phyloP scores from a whole-genome alignment of 1,140 invertebrate genomes.

The Drosophila pallidifrons region DNA sequence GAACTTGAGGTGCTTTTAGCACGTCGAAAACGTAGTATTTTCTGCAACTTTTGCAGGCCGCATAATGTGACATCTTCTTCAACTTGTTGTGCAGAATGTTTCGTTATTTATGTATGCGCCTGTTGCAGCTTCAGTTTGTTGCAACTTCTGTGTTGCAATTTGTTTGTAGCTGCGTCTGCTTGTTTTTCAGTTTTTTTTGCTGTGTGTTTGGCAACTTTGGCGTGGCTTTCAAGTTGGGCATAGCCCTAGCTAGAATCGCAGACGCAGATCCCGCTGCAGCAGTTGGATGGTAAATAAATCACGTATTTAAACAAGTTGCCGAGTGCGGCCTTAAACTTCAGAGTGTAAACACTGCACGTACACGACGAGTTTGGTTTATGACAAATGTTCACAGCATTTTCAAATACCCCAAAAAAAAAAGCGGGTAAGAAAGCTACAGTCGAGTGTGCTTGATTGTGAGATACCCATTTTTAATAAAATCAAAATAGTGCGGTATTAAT shows the following conservation, averaged over 20 bases:
- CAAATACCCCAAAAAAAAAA: conserved; percentile 29
- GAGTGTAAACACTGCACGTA: conserved; percentile 76
- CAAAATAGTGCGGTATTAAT: too few species aligned
- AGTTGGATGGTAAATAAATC: conserved; percentile 78
- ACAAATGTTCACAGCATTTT: conserved; percentile 67
- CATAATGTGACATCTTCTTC: conserved; percentile 77
- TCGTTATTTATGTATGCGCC: conserved; percentile 79
- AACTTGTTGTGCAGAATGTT: conserved; percentile 67
- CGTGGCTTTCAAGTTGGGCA: conserved; percentile 40
- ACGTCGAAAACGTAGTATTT: conserved; percentile 69
- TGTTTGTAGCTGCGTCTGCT: conserved; percentile 44
- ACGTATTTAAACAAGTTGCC: conserved; percentile 81
- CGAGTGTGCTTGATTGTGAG: neutral
- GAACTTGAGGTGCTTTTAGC: conserved; percentile 47
- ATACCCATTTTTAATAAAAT: too few species aligned
- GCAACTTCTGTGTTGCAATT: conserved; percentile 72
- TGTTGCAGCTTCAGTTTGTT: conserved; percentile 62
- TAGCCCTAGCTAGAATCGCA: conserved; percentile 23
- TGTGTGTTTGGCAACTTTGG: conserved; percentile 60
- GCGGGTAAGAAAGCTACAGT: neutral
- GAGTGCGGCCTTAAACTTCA: conserved; percentile 59
- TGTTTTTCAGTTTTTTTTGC: conserved; percentile 27
- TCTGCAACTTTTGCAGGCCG: conserved; percentile 59
- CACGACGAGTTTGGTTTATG: conserved; percentile 78
- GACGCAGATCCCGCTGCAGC: conserved; percentile 44